phyloP scores from a whole-genome alignment of 2,797 vertebrate genomes.

The Sebastes diploproa region DNA sequence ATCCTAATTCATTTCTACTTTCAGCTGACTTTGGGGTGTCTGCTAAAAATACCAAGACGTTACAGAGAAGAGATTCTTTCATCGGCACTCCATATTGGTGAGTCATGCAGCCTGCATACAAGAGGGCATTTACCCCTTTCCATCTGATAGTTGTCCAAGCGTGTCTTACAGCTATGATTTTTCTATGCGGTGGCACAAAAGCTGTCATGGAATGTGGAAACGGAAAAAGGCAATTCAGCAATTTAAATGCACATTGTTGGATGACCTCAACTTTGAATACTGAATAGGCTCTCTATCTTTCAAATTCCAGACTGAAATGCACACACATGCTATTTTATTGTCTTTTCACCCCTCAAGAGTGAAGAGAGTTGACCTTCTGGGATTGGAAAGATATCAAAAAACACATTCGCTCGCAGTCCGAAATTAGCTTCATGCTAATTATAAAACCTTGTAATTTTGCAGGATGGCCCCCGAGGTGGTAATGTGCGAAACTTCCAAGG shows the following conservation, averaged over 20 bases:
- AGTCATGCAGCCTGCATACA: slow-evolving; percentile 70
- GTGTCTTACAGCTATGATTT: slow-evolving; percentile 2
- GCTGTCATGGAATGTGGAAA: background rate
- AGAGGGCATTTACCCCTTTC: slow-evolving; percentile 35
- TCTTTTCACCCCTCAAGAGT: background rate
- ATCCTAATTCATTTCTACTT: slow-evolving; percentile 61
- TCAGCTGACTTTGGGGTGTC: slow-evolving; percentile 99
- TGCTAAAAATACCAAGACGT: slow-evolving; percentile 97
- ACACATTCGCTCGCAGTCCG: background rate
- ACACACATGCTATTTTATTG: background rate
- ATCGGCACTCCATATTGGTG: slow-evolving; percentile 99
- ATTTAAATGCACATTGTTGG: background rate
- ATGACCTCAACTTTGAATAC: slow-evolving; percentile 1
- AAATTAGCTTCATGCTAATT: background rate
- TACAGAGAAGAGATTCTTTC: slow-evolving; percentile 98
- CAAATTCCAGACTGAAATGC: background rate
- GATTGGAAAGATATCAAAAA: background rate
- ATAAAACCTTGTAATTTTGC: slow-evolving; percentile 13
- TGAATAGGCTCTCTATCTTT: slow-evolving; percentile 1
- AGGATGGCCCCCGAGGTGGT: slow-evolving; percentile 99
- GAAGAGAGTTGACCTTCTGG: background rate
- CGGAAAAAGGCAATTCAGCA: slow-evolving; percentile 16
- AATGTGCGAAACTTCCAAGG: slow-evolving; percentile 99
- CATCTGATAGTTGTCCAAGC: slow-evolving; percentile 23
- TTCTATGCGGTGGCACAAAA: slow-evolving; percentile 18